phyloP scores from a whole-genome alignment of 1,140 invertebrate genomes.

The Orchesella cincta region DNA sequence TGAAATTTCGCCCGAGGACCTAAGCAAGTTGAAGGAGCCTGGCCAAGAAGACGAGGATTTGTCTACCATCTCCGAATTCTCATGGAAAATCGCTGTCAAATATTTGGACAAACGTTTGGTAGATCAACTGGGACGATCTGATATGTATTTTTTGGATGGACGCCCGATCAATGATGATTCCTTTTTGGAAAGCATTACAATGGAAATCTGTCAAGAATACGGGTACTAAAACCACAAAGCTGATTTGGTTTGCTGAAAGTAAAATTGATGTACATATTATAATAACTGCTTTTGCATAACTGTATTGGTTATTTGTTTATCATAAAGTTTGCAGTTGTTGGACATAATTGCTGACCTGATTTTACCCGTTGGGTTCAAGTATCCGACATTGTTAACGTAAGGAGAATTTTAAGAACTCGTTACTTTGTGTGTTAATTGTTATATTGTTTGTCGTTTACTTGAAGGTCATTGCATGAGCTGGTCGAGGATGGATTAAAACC shows the following conservation, averaged over 20 bases:
- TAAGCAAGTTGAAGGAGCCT: neutral
- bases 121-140: neutral
- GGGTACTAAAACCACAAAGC: neutral
- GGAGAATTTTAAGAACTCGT: neutral
- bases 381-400: neutral
- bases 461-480: neutral
- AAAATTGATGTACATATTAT: neutral
- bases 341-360: neutral
- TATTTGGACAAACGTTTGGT: neutral
- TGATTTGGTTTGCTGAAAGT: neutral
- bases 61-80: neutral
- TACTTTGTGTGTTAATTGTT: neutral
- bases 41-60: neutral
- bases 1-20: neutral
- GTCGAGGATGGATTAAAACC: conserved; percentile 10
- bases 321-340: neutral
- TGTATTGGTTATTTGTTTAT: neutral
- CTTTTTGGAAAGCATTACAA: neutral
- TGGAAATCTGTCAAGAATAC: neutral
- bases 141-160: neutral
- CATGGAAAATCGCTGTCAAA: neutral
- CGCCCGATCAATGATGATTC: neutral
- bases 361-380: neutral
- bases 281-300: neutral
- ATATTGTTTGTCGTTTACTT: neutral